Evolutionary conservation across 2,113 vertebrate genomes (phyloP).

Genomic region (Oenanthe oenanthe): DNA sequence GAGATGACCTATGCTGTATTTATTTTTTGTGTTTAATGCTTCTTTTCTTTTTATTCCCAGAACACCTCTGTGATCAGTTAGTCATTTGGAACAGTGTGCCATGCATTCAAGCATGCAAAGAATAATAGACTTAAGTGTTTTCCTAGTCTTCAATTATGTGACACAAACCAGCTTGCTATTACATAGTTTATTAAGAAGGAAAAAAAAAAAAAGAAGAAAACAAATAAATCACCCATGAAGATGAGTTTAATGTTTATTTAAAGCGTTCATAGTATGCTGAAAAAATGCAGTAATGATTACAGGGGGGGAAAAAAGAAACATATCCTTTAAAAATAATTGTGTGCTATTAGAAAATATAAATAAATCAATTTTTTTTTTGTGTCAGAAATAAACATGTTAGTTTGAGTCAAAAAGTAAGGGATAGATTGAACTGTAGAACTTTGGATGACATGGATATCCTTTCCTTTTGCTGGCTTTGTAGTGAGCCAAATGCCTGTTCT

Average conservation of each 20-base stretch:
- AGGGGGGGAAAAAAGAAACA: no score
- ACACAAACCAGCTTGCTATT: neutral
- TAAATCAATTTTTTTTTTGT: no score
- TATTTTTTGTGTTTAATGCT: neutral
- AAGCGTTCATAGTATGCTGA: neutral
- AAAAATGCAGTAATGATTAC: neutral
- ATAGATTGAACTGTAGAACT: neutral
- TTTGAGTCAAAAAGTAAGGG: neutral
- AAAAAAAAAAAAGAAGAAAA: neutral
- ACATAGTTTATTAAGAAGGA: neutral
- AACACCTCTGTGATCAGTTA: neutral
- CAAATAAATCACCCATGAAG: neutral
- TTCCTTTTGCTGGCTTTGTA: neutral
- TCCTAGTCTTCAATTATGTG: neutral
- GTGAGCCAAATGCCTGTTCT: neutral
- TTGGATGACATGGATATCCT: neutral
- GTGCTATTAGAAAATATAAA: neutral
- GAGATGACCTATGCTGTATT: neutral
- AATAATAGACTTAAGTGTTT: neutral
- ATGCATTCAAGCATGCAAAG: neutral
- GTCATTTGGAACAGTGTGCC: neutral
- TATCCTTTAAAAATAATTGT: no score
- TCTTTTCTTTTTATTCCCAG: neutral
- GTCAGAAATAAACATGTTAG: accelerated
- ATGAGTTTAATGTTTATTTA: neutral